Evolutionary conservation across 2,797 vertebrate species (phyloP).

Genomic region (Pogoniulus pusillus): DNA sequence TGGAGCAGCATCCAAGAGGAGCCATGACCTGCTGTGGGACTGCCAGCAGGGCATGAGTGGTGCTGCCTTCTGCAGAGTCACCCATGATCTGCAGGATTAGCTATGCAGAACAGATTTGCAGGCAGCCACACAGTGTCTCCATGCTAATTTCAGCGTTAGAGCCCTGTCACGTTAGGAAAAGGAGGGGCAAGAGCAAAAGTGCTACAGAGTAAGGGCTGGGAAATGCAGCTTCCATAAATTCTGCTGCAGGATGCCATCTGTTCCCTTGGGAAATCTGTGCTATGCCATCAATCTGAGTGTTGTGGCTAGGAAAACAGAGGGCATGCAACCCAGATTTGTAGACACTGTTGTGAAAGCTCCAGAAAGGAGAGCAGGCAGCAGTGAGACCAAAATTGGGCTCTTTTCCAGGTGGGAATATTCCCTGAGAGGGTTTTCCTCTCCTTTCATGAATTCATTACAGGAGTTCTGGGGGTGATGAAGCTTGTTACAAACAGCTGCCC

Average conservation of each 20-base stretch:
- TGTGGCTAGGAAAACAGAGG: slow-evolving; percentile 35
- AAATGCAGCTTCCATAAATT: slow-evolving; percentile 39
- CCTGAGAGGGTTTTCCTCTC: neutral
- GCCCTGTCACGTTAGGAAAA: neutral
- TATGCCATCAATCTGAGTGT: slow-evolving; percentile 27
- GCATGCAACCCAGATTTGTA: neutral
- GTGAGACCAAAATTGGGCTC: neutral
- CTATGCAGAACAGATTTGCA: slow-evolving; percentile 38
- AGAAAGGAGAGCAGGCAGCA: neutral
- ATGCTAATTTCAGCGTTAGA: slow-evolving; percentile 31
- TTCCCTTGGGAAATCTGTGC: slow-evolving; percentile 28
- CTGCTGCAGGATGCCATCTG: slow-evolving; percentile 28
- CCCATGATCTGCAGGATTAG: neutral
- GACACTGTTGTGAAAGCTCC: neutral
- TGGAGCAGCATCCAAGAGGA: neutral
- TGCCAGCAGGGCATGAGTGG: slow-evolving; percentile 21
- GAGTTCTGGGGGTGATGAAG: neutral
- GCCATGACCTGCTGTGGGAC: slow-evolving; percentile 17
- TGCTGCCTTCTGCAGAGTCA: slow-evolving; percentile 27
- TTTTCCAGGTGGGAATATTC: neutral
- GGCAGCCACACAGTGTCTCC: neutral
- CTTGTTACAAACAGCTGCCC: neutral
- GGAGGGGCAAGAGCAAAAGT: neutral
- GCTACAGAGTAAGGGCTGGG: neutral
- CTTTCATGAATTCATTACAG: neutral